A percentile compares a stretch with the other conserved stretches of the same genome.
Conservation (phyloP, 2,797 vertebrate genomes). For the Selene dorsalis region DNA sequence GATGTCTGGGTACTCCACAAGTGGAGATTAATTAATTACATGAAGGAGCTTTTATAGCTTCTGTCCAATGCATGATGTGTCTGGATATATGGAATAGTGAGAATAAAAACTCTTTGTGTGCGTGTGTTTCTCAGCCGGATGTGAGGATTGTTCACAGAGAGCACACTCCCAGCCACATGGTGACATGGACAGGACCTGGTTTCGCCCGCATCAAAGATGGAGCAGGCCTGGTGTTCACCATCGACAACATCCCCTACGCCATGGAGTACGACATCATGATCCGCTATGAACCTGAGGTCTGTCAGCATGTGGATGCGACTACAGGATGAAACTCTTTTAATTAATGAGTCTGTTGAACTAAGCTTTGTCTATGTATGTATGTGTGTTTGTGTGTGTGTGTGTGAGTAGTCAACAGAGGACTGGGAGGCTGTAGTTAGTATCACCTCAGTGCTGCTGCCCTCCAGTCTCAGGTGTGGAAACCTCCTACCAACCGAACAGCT, state of each 20-base stretch:
- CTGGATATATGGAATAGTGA: neutral
- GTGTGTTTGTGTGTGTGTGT: constrained; percentile 56
- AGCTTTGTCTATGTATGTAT: constrained; percentile 29
- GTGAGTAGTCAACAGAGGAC: constrained; percentile 88
- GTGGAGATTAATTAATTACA: too few species aligned
- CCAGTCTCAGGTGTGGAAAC: constrained; percentile 89
- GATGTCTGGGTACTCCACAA: too few species aligned
- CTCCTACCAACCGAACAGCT: constrained; percentile 90
- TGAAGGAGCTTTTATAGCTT: too few species aligned
- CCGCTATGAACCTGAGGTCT: constrained; percentile 90
- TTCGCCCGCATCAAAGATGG: constrained; percentile 89
- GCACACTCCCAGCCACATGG: constrained; percentile 73
- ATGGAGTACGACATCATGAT: constrained; percentile 93
- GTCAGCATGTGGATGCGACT: neutral
- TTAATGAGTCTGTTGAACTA: constrained; percentile 1
- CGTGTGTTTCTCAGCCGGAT: constrained; percentile 78
- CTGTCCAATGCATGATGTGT: too few species aligned
- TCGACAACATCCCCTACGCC: constrained; percentile 87
- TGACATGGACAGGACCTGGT: constrained; percentile 88
- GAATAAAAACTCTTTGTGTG: neutral
- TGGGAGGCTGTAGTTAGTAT: constrained; percentile 91
- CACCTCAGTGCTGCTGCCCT: constrained; percentile 83
- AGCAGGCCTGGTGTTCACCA: constrained; percentile 87
- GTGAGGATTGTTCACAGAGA: constrained; percentile 81
- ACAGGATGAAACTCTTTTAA: neutral